Base-by-base conservation (phyloP, 2,888 invertebrate genomes). In the Glyphotaelius pellucidus region DNA sequence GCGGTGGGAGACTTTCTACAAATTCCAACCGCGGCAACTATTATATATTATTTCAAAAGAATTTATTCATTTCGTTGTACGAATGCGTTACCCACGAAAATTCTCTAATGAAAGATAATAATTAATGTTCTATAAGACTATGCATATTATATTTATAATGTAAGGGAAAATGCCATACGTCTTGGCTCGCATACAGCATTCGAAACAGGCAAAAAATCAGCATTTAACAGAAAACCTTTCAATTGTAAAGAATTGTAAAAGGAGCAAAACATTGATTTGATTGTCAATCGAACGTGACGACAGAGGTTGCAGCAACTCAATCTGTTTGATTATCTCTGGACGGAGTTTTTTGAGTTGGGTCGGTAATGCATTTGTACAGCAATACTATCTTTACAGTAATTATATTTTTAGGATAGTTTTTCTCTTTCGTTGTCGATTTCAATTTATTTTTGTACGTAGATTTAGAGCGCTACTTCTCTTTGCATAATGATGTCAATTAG, bases 401-500 rank as follows among this genome's bases (percentile, higher is more conserved):
- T 67, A 25, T 67, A 67, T 67, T 67, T 67, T 67, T 67, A 67
- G 67, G 67, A n/a, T 67, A 67, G 67, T 67, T 67, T 67, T 67
- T 67, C 25, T 67, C 67, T 67, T 67, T 67, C 67, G 25, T 67
- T 92, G 52, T 91, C 83, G 80, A 90, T 92, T 91, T 87, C 92
- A 91, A 92, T 92, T 92, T 92, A 92, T 92, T 92, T 92, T 92
- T 92, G 89, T 92, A 92, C 80, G 35, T 91, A 91, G 88, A 88
- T 42, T 30, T 91, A 85, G 81, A 67, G 47, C 47, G 32, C 87
- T 87, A 47, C 42, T 30, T 87, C 31, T 83, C 87, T 87, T 87
- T 87, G 31, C 52, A 52, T 31, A 47, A 87, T 52, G 35, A 91
- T 83, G 91, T 91, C 81, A 91, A 88, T 91, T 91, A 91, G 91